phyloP scores from a whole-genome alignment of 2,888 invertebrate genomes.

The Girardia tigrina region DNA sequence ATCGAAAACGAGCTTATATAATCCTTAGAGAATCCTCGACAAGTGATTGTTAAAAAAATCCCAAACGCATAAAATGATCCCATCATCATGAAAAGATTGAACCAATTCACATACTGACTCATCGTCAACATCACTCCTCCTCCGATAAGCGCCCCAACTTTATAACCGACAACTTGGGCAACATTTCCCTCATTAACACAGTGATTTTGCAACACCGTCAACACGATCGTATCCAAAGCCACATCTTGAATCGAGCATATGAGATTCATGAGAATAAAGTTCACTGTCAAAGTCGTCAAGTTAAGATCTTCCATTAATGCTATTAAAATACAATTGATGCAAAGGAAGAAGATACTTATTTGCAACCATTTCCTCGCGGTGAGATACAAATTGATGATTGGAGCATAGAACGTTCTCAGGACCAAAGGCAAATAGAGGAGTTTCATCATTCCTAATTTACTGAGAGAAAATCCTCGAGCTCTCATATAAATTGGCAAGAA shows the following conservation, averaged over 20 bases:
- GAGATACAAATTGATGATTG: conserved; percentile 46
- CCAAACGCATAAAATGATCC: conserved; percentile 36
- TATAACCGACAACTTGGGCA: conserved; percentile 49
- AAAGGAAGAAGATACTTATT: conserved; percentile 44
- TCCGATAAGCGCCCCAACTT: conserved; percentile 48
- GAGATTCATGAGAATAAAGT: conserved; percentile 46
- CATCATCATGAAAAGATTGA: conserved; percentile 42
- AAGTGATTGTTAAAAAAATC: neutral
- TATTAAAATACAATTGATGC: conserved; percentile 43
- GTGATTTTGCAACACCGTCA: conserved; percentile 43
- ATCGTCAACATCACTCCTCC: conserved; percentile 45
- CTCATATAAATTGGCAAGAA: conserved; percentile 49
- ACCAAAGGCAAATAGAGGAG: conserved; percentile 49
- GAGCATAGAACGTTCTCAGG: conserved; percentile 48
- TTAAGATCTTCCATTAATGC: conserved; percentile 40
- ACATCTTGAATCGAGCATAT: conserved; percentile 48
- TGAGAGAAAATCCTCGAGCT: conserved; percentile 46
- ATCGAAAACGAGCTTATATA: neutral
- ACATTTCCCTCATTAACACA: conserved; percentile 48
- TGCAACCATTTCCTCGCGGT: conserved; percentile 46
- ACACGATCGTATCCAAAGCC: conserved; percentile 47
- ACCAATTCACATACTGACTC: conserved; percentile 43
- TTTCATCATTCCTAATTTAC: conserved; percentile 46
- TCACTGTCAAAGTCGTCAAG: conserved; percentile 38
- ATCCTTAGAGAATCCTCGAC: neutral